Base-by-base conservation (phyloP, 2,888 invertebrate genomes). In the Neocrepidodera transversa region DNA sequence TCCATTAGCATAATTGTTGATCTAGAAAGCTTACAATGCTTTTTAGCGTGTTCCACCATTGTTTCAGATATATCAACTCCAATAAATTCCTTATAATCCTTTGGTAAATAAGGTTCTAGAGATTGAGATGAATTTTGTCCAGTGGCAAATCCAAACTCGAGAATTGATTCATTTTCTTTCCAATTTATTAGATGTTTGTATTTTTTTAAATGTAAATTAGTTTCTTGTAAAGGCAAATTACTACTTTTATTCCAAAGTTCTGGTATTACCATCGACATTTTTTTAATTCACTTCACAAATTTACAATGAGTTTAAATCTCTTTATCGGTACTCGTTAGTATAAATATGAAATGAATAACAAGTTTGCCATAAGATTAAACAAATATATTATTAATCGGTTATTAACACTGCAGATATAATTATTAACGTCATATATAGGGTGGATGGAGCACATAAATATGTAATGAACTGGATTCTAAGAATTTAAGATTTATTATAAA, bases 101-200 rank as follows among this genome's bases (percentile, higher is more conserved):
- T 16, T 1, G 62, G 62, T n/a, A 62, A 32, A 5, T 48, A 28
- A 2, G 59, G 55, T 8, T 47, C 14, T n/a, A 62, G 40, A 7
- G 23, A 7, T 30, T 40, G 13, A 16, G n/a, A 81, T 0, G 87
- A 85, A 6, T 90, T 87, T 69, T 86, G 85, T 0, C 91, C 91
- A 32, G 88, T 87, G 0, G 90, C 92, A 60, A 88, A 89, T 0
- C 92, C 92, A 38, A 92, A 83, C 70, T 92, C 92, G 54, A 89
- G 70, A 32, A 87, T 76, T 10, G 78, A 77, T 51, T 83, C 83
- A 0, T 80, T 82, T 50, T 80, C 79, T 13, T 58, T 58, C 62
- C 62, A 62, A 17, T 48, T 47, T 13, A 62, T 13, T 10, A 23
- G 78, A 5, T 79, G 75, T 2, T 83, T 78, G 72, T 23, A 20